Conservation (phyloP, 30 jellyfish, hydroid and myxozoan species). For the Cassiopea andromeda region DNA sequence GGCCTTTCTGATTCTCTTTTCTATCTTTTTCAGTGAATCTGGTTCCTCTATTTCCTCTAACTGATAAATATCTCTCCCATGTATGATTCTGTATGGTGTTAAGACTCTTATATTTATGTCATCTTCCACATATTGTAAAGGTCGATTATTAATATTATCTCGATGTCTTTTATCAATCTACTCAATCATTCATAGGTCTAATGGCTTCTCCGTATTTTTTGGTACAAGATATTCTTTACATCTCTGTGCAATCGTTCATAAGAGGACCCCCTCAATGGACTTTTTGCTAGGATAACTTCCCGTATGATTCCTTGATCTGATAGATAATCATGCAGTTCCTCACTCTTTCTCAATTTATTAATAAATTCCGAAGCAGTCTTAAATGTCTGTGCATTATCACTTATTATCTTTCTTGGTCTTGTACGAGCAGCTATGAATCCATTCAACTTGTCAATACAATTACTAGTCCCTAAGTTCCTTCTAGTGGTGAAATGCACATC, state of each 20-base stretch:
- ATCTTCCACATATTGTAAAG: constrained; percentile 58
- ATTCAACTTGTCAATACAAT: constrained; percentile 44
- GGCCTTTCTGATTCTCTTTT: constrained; percentile 49
- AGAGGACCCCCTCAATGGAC: constrained; percentile 59
- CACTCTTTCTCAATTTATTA: background rate
- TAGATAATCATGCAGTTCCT: background rate
- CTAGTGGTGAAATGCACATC: constrained; percentile 36
- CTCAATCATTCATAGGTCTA: constrained; percentile 21
- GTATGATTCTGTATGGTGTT: constrained; percentile 31
- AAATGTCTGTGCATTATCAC: constrained; percentile 52
- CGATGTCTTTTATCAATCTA: constrained; percentile 1
- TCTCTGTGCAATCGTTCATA: constrained; percentile 44
- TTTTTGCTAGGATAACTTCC: constrained; percentile 35
- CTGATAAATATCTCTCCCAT: constrained; percentile 20
- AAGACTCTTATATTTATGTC: constrained; percentile 26
- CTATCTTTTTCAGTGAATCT: constrained; percentile 34
- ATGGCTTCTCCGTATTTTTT: constrained; percentile 37
- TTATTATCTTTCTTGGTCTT: constrained; percentile 39
- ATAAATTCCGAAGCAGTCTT: constrained; percentile 24
- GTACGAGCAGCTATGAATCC: constrained; percentile 36
- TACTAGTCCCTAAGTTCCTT: constrained; percentile 6
- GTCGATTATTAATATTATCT: constrained; percentile 7
- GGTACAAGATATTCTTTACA: constrained; percentile 28
- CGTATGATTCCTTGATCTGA: constrained; percentile 12
- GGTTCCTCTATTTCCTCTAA: constrained; percentile 43